Base-by-base conservation (phyloP, 23 tunicate genomes). In the Ascidia mentula region DNA sequence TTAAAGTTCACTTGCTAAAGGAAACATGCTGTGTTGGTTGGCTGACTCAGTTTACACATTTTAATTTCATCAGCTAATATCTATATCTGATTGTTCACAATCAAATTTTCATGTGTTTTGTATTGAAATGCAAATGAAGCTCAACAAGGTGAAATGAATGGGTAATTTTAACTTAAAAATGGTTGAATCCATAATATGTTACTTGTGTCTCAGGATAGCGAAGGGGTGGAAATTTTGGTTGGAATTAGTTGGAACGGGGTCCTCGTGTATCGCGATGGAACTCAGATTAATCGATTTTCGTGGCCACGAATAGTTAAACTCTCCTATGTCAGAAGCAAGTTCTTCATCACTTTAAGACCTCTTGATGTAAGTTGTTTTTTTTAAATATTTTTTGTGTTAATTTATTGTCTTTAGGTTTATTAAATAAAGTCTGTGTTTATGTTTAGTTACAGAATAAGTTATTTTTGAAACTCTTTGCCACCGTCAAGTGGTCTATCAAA, bases 251-350 rank as follows among this genome's bases (percentile, higher is more conserved):
- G 98, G 93, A 93, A 84, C 33, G 98, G 98, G 24, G 40, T 93
- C 18, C 71, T 79, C 28, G 79, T 93, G 4, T 93, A 93, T 84
- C 46, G 89, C 34, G 93, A 88, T 53, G 89, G 86, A 32, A 74
- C 86, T 5, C 81, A 37, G 33, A 84, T 87, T 53, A 88, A 90
- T 34, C 75, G 93, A 30, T 90, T 90, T 73, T 92, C 96, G 4
- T 95, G 99, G 99, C 93, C 93, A 9, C 82, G 87, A 0, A 75
- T 95, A 33, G 65, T 95, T 20, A 90, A 95, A 85, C 91, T 95
- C 20, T 85, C 88, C 6, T 95, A 95, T 53, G 45, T 80, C 7
- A 73, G 95, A 72, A 85, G 81, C 86, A 89, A 85, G 60, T 95
- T 87, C 80, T 89, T 69, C 74, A 74, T 95, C 46, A 89, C 88